phyloP scores from a whole-genome alignment of 2,113 vertebrate genomes.

The Catharus fuscescens region DNA sequence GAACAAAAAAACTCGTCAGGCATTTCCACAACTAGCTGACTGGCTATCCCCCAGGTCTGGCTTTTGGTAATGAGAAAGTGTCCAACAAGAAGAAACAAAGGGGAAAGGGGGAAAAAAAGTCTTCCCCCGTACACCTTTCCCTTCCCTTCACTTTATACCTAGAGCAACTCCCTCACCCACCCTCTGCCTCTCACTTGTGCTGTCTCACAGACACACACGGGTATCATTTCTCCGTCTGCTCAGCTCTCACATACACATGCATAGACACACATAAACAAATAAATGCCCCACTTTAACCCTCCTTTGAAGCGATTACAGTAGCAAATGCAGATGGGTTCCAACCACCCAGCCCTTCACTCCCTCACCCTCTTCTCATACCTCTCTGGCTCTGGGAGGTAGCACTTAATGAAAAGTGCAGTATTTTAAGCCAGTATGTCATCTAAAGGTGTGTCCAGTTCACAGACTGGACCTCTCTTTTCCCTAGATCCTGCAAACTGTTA shows the following conservation, averaged over 20 bases:
- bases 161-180: neutral
- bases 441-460: neutral
- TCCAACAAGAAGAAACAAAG: neutral
- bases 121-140: neutral
- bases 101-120: rapidly evolving
- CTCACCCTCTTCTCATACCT: neutral
- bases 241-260: neutral
- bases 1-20: neutral
- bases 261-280: neutral
- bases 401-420: neutral
- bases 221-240: neutral
- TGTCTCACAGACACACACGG: neutral
- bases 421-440: neutral
- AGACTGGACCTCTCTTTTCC: neutral
- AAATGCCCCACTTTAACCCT: neutral
- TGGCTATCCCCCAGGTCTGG: neutral
- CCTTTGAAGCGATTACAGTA: neutral
- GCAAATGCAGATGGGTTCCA: neutral
- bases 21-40: neutral
- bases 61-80: neutral
- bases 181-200: neutral
- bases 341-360: neutral
- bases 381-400: neutral
- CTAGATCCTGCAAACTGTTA: neutral
- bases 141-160: neutral